Conservation (phyloP, 1,140 invertebrate genomes). For the Caenorhabditis briggsae region DNA sequence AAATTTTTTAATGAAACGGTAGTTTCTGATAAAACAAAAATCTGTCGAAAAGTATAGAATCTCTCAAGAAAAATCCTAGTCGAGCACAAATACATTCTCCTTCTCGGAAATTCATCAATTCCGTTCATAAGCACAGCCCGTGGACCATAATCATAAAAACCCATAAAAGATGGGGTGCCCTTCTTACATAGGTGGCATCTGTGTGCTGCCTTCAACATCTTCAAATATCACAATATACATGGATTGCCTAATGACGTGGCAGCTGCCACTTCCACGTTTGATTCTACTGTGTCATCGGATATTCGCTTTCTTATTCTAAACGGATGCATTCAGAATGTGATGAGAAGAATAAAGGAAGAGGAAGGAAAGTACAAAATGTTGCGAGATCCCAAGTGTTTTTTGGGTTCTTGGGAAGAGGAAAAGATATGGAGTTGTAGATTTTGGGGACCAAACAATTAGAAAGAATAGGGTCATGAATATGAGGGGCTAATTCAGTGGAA, state of each 20-base stretch:
- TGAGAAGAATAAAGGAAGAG: slow-evolving; percentile 9
- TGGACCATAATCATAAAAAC: slow-evolving; percentile 18
- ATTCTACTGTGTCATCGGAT: neutral
- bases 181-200: slow-evolving; percentile 2
- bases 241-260: slow-evolving; percentile 51
- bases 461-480: neutral
- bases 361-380: slow-evolving; percentile 33
- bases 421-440: no score
- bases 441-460: no score
- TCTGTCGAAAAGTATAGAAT: no score
- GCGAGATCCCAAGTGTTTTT: neutral
- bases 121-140: neutral
- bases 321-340: slow-evolving; percentile 53
- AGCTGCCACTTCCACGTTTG: slow-evolving; percentile 11
- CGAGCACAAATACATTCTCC: no score
- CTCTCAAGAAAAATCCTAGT: no score
- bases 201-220: neutral
- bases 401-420: neutral
- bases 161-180: slow-evolving; percentile 5
- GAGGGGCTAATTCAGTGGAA: no score
- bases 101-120: no score
- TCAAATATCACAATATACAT: slow-evolving; percentile 30
- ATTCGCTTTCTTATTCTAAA: slow-evolving; percentile 11
- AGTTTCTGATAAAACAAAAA: no score
- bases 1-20: no score